Evolutionary conservation across 2,113 vertebrate genomes (phyloP), one percentile per base, ranked within the genome.

Genomic region (Calidris pugnax): DNA sequence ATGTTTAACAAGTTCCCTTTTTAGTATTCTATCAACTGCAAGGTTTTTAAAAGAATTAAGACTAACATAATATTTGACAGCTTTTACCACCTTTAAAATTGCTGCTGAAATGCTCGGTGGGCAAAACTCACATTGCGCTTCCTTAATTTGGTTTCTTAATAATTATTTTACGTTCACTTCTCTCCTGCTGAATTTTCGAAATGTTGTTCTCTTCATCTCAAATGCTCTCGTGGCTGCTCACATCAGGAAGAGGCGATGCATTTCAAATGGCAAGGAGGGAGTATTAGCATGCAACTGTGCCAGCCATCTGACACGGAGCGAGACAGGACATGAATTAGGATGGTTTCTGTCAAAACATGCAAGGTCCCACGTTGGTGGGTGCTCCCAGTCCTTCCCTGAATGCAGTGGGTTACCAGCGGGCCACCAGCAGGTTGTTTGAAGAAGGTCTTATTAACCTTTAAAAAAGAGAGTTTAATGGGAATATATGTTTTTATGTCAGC

Each of bases 291-390:
- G 72, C 3, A 15, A n/a, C 43, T 1, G 1, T 20, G 2, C 43
- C 85, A 66, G 57, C 57, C 71, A 15, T 21, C 51, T 60, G 63
- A 55, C 23, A 14, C 0, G 3, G 28, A 18, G 32, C 0, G 5
- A 63, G 60, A 7, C 7, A 15, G 73, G 53, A 68, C 39, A 51
- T 10, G 21, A 39, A 45, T 80, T 37, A 15, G 0, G 8, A 20
- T 33, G 3, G 8, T 3, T 9, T 3, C 56, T 67, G 47, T 39
- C 43, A 39, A 48, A 94, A 78, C 39, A 12, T 9, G 7, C 0
- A 0, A 0, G 1, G 12, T 27, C 22, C 63, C 4, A 4, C 6
- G 1, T 8, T 0, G 0, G 3, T 45, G 62, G 41, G 35, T 74
- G 68, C 55, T 62, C 66, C 7, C 3, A 9, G 14, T 24, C 39